These are phyloP conservation scores for Sesia apiformis DNA, from an alignment of 2,888 invertebrate genomes.

Conservation along the genomic window DNA sequence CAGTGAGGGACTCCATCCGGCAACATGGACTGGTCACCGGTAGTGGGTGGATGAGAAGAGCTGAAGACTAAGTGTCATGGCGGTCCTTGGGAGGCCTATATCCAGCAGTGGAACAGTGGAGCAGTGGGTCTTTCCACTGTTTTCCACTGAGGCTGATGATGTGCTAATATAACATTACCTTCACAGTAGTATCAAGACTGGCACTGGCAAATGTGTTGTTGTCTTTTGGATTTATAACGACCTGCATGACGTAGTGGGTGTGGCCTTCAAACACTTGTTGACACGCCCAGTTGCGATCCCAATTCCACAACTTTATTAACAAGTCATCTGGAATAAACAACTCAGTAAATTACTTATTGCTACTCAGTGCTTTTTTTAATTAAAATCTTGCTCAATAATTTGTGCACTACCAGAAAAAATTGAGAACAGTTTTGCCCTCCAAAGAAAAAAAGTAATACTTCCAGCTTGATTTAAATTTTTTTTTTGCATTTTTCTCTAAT, in stretches of 20 bases:
- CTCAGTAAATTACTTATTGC: neutral
- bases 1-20: too few relatives aligned
- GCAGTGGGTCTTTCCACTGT: too few relatives aligned
- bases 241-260: conserved; percentile 99
- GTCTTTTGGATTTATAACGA: conserved; percentile 99
- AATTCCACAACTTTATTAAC: conserved; percentile 99
- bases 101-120: too few relatives aligned
- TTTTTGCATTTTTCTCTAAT: too few relatives aligned
- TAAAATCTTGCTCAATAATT: too few relatives aligned
- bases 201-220: conserved; percentile 99
- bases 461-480: too few relatives aligned
- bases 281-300: conserved; percentile 98
- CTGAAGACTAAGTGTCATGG: too few relatives aligned
- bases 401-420: neutral
- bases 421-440: neutral
- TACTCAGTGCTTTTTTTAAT: too few relatives aligned
- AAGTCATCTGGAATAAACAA: conserved; percentile 86
- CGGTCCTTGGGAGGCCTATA: too few relatives aligned
- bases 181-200: conserved; percentile 97
- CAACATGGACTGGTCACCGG: too few relatives aligned
- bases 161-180: conserved; percentile 53
- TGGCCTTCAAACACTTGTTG: conserved; percentile 99
- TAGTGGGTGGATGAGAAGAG: too few relatives aligned
- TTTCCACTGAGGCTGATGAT: too few relatives aligned
- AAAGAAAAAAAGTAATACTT: neutral